Evolutionary conservation across 2,888 invertebrate species (phyloP).

Genomic region (Caenorhabditis imperialis): DNA sequence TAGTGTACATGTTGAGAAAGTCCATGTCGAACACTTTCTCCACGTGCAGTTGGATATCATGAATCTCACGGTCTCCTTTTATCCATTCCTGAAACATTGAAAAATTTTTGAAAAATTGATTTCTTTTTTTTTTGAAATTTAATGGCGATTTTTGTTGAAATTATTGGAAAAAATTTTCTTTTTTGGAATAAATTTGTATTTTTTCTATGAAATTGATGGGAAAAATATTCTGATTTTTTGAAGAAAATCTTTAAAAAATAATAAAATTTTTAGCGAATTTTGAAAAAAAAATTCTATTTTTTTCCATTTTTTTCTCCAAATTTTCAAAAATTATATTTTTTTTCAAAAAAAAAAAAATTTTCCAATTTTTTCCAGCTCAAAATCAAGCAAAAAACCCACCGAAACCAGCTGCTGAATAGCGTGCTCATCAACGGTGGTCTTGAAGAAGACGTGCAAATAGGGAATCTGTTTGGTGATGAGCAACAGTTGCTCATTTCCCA

Average conservation of each 20-base stretch:
- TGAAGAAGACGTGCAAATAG: constrained; percentile 29
- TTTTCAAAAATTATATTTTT: too few relatives aligned
- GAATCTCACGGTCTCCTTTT: constrained; percentile 20
- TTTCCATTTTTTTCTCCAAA: too few relatives aligned
- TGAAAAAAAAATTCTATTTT: too few relatives aligned
- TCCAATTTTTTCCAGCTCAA: too few relatives aligned
- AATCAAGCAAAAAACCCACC: too few relatives aligned
- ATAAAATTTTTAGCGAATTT: too few relatives aligned
- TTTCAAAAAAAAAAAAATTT: too few relatives aligned
- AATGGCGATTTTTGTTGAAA: not conserved
- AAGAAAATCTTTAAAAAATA: too few relatives aligned
- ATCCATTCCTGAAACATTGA: constrained; percentile 27
- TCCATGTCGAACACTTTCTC: constrained; percentile 21
- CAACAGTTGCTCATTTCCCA: constrained; percentile 30
- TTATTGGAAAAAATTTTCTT: too few relatives aligned
- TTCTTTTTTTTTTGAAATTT: not conserved
- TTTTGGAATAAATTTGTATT: too few relatives aligned
- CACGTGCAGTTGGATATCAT: constrained; percentile 37
- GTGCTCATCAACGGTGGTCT: constrained; percentile 18
- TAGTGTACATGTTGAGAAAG: constrained; percentile 1
- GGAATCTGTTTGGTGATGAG: constrained; percentile 1
- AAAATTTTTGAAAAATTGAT: constrained; percentile 2
- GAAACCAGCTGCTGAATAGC: constrained; percentile 12
- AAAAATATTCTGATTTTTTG: too few relatives aligned
- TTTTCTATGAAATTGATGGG: too few relatives aligned